Conservation (phyloP, 2,888 invertebrate genomes). For the Strigamia maritima region DNA sequence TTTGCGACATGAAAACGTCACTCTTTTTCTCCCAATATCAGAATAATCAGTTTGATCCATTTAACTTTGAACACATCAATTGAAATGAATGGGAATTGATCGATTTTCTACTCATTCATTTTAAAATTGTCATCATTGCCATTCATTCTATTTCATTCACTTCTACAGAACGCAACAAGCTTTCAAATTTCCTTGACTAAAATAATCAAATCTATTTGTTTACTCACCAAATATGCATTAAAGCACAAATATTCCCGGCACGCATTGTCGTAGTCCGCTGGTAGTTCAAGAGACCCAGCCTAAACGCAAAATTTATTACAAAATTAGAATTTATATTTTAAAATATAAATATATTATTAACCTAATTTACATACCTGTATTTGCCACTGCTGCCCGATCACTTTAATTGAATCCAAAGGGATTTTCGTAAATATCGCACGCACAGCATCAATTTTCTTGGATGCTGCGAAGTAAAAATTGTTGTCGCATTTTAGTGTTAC, state of each 20-base stretch:
- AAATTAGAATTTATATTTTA: neutral
- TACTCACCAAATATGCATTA: conserved; percentile 69
- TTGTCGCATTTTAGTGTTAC: neutral
- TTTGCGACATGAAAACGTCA: no score
- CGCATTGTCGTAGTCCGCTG: conserved; percentile 57
- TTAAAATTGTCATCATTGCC: neutral
- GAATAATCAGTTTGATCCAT: no score
- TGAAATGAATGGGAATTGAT: neutral
- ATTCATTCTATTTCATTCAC: no score
- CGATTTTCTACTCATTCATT: conserved; percentile 10
- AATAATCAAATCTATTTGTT: no score
- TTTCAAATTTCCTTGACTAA: no score
- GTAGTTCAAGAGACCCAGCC: conserved; percentile 53
- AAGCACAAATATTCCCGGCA: conserved; percentile 83
- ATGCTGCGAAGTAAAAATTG: conserved; percentile 53
- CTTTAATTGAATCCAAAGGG: conserved; percentile 63
- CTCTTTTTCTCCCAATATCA: no score
- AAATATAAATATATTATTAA: neutral
- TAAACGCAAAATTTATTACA: conserved; percentile 16
- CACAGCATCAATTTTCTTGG: conserved; percentile 78
- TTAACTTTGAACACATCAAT: neutral
- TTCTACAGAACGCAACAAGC: no score
- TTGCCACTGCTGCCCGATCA: conserved; percentile 56
- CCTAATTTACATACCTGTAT: conserved; percentile 47
- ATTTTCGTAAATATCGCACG: conserved; percentile 70